These are phyloP conservation scores for Megastigmus dorsalis DNA, from an alignment of 2,888 invertebrate genomes.

Conservation along the genomic window DNA sequence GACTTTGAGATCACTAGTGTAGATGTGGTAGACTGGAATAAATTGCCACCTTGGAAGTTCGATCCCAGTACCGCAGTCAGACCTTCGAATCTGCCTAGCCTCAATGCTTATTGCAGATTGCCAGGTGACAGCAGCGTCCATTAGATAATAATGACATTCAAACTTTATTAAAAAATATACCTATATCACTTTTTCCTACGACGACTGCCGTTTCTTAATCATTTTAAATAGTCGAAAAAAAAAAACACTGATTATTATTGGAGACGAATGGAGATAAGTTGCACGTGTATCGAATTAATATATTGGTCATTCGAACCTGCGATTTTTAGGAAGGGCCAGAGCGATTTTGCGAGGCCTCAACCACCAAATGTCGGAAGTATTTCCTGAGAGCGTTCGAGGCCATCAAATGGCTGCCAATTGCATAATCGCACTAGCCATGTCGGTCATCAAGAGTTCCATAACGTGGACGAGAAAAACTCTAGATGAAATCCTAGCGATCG, in stretches of 20 bases:
- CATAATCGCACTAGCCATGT: slow-evolving; percentile 66
- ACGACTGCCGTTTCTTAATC: too few species aligned
- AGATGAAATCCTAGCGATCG: slow-evolving; percentile 68
- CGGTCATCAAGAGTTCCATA: slow-evolving; percentile 66
- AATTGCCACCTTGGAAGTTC: slow-evolving; percentile 64
- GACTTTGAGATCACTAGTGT: slow-evolving; percentile 68
- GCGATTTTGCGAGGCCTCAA: slow-evolving; percentile 65
- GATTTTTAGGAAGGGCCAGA: slow-evolving; percentile 62
- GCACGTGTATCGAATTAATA: too few species aligned
- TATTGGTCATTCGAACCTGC: too few species aligned
- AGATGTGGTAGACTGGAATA: slow-evolving; percentile 65
- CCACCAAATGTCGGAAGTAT: slow-evolving; percentile 65
- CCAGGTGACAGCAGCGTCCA: too few species aligned
- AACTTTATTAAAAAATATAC: too few species aligned
- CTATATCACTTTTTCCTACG: too few species aligned
- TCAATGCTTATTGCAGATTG: slow-evolving; percentile 67
- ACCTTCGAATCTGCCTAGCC: slow-evolving; percentile 66
- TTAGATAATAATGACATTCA: too few species aligned
- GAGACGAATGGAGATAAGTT: too few species aligned
- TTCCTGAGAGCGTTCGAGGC: slow-evolving; percentile 62
- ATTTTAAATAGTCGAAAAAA: too few species aligned
- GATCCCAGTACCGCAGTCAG: slow-evolving; percentile 67
- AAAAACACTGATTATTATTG: too few species aligned
- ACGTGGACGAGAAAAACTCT: slow-evolving; percentile 70
- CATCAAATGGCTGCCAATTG: slow-evolving; percentile 68